A percentile compares a stretch with the other conserved stretches of the same genome.
These are phyloP conservation scores for Cossypha heuglini DNA, from an alignment of 2,797 vertebrate species.

Conservation along the genomic window DNA sequence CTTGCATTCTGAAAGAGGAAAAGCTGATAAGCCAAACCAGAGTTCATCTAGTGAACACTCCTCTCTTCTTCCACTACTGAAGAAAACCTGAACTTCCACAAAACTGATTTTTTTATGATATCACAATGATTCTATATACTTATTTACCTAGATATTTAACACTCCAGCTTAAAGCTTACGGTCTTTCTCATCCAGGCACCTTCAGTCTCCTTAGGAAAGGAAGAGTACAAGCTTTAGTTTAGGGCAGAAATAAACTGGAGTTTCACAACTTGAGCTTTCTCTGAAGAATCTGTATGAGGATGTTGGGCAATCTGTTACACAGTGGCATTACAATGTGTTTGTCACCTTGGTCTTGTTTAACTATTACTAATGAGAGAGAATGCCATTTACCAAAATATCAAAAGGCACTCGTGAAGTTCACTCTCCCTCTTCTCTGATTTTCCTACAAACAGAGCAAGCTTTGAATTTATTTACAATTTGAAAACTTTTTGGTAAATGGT, in stretches of 20 bases:
- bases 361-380: neutral
- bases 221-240: neutral
- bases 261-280: neutral
- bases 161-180: neutral
- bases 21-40: neutral
- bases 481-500: neutral
- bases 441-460: neutral
- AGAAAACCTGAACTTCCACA: neutral
- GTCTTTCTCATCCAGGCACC: neutral
- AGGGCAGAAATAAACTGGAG: neutral
- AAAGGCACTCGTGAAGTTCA: neutral
- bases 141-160: neutral
- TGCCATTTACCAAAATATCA: neutral
- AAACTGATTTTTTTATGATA: neutral
- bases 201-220: neutral
- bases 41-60: neutral
- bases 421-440: neutral
- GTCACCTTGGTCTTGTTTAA: neutral
- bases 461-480: neutral
- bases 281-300: neutral
- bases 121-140: neutral
- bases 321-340: neutral
- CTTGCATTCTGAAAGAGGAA: neutral
- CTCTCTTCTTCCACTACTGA: neutral
- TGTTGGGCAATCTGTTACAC: neutral